These are phyloP conservation scores for Astreopora myriophthalma DNA, from an alignment of 64 coral and sea anemone genomes.

Conservation along the genomic window DNA sequence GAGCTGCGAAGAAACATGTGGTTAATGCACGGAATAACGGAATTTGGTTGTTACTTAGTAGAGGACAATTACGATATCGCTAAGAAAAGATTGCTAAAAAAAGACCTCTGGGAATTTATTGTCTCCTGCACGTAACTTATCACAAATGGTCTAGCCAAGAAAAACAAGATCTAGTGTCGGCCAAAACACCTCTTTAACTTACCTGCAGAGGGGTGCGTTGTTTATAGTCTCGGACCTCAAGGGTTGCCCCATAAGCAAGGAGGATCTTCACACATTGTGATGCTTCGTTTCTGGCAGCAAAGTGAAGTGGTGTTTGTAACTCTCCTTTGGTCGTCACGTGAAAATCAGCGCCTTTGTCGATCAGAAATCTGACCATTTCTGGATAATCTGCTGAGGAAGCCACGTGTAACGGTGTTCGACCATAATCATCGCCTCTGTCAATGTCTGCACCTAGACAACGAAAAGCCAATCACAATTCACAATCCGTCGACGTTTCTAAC, in stretches of 20 bases:
- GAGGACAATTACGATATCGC: too few species aligned
- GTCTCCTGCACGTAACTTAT: too few species aligned
- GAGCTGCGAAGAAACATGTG: slow-evolving; percentile 39
- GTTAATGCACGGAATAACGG: neutral
- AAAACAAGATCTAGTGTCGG: too few species aligned
- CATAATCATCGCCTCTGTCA: slow-evolving; percentile 61
- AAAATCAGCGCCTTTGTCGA: slow-evolving; percentile 65
- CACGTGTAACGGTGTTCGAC: slow-evolving; percentile 69
- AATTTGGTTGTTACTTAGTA: neutral
- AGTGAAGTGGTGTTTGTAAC: slow-evolving; percentile 81
- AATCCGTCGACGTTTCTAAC: neutral
- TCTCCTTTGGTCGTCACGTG: slow-evolving; percentile 51
- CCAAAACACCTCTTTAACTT: too few species aligned
- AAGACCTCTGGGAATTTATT: too few species aligned
- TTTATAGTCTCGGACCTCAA: slow-evolving; percentile 78
- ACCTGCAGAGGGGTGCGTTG: slow-evolving; percentile 83
- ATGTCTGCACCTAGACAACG: slow-evolving; percentile 62
- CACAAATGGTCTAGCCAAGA: too few species aligned
- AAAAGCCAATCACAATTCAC: neutral
- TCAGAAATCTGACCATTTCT: slow-evolving; percentile 76
- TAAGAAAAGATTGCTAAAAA: too few species aligned
- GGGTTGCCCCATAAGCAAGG: slow-evolving; percentile 56
- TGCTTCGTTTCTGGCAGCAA: slow-evolving; percentile 79
- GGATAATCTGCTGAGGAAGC: slow-evolving; percentile 76
- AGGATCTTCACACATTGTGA: slow-evolving; percentile 72